Conservation (phyloP, 2,113 vertebrate genomes). For the Poeciliopsis turrubarensis region DNA sequence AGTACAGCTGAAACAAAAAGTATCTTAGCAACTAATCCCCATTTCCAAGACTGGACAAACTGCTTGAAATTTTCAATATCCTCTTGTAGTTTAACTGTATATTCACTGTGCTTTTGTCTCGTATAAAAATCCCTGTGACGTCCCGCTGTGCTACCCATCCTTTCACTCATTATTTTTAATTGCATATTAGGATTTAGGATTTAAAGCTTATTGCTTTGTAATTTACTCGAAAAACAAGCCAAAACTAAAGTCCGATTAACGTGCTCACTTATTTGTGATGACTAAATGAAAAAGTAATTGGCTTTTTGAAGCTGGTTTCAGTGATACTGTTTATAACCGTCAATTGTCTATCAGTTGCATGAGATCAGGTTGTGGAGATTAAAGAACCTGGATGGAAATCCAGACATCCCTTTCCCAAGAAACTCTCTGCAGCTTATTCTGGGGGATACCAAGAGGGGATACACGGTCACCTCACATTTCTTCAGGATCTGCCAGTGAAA, state of each 20-base stretch:
- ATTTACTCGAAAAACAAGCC: conserved; percentile 28
- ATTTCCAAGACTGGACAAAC: conserved; percentile 26
- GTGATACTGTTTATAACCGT: not conserved
- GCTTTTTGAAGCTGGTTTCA: not conserved
- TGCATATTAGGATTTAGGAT: conserved; percentile 33
- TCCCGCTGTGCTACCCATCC: conserved; percentile 23
- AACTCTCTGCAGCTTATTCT: too few relatives aligned
- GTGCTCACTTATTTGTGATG: not conserved
- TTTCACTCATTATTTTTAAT: conserved; percentile 57
- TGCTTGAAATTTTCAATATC: conserved; percentile 5
- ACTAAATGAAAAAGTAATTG: not conserved
- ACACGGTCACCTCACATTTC: too few relatives aligned
- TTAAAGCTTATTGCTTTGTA: conserved; percentile 30
- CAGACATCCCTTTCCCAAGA: not conserved
- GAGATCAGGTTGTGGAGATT: not conserved
- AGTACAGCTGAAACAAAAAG: conserved; percentile 10
- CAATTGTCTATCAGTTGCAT: not conserved
- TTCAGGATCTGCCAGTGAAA: too few relatives aligned
- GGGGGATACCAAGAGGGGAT: too few relatives aligned
- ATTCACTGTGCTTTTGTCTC: conserved; percentile 31
- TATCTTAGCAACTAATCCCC: conserved; percentile 17
- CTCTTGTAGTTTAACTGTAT: conserved; percentile 28
- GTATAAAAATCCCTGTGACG: conserved; percentile 39
- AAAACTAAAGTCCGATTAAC: conserved; percentile 14
- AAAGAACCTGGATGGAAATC: not conserved